Evolutionary conservation across 2,113 vertebrate species (phyloP), one percentile per base, ranked within the genome.

Genomic region (Brachirus orientalis): DNA sequence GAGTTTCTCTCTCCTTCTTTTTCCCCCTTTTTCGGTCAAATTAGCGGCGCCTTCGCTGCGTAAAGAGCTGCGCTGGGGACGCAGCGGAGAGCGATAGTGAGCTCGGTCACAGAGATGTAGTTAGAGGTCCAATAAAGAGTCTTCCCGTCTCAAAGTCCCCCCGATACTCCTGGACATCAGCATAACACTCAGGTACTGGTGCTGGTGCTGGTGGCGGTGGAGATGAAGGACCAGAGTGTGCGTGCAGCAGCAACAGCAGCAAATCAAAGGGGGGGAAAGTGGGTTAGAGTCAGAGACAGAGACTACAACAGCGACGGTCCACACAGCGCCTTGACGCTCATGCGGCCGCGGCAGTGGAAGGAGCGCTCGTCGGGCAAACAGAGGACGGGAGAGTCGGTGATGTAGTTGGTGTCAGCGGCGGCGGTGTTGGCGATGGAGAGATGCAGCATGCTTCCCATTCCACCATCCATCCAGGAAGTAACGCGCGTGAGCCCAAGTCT

Each of bases 391-490:
- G 74, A 82, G 86, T 86, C 67, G 63, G 60, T 59, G 62, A 2
- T 28, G 28, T 3, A 4, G 28, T 28, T 28, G 28, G 28, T 28
- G 28, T 28, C 28, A 28, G 12, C 12, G 72, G n/a, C 55, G 62
- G 62, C 50, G 59, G n/a, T 62, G 51, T 47, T 33, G 69, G 17
- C 11, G 59, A 4, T 87, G 90, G 85, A 89, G 91, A 84, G 69
- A 85, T 69, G 83, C 93, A 91, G 92, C 90, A 91, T 81, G 89
- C 92, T 93, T 91, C 92, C 93, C 93, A 94, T 94, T 92, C 95
- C 92, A 93, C 93, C 93, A 90, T 92, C 92, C 94, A 93, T 93
- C 91, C 94, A 95, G 94, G 94, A 96, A 95, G 94, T 94, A 93
- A 86, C 94, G 93, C 28, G 6, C 90, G 93, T 92, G 93, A 95